Evolutionary conservation across 2,888 invertebrate species (phyloP).

Genomic region (Herminia tarsipennalis): DNA sequence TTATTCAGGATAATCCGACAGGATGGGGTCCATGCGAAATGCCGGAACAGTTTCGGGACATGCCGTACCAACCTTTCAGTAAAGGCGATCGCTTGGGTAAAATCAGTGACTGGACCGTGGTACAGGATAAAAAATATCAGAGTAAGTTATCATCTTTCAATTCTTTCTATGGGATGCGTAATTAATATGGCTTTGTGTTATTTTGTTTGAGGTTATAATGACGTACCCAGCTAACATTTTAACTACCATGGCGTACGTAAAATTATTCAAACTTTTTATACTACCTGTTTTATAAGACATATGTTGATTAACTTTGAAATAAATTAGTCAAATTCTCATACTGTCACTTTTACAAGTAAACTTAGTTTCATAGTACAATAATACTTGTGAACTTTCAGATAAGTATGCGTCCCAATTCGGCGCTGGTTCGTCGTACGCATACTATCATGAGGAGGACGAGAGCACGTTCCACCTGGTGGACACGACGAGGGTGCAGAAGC

Average conservation of each 20-base stretch:
- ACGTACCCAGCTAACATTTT: too few species aligned
- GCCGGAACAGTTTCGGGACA: conserved; percentile 97
- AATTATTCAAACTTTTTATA: too few species aligned
- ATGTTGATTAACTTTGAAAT: too few species aligned
- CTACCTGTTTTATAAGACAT: too few species aligned
- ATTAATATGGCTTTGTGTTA: neutral
- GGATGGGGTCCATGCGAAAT: conserved; percentile 99
- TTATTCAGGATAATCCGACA: conserved; percentile 93
- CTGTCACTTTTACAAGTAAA: too few species aligned
- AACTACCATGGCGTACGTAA: too few species aligned
- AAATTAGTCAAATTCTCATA: too few species aligned
- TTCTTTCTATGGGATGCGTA: neutral
- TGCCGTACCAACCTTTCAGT: conserved; percentile 99
- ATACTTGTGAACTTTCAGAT: conserved; percentile 77
- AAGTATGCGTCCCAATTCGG: conserved; percentile 97
- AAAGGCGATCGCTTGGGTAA: conserved; percentile 99
- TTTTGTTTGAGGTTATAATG: conserved; percentile 62
- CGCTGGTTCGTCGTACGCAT: conserved; percentile 98
- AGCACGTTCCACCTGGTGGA: conserved; percentile 99
- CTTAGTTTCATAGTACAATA: neutral
- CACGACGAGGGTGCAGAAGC: conserved; percentile 94
- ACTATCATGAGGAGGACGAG: conserved; percentile 99
- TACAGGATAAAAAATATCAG: conserved; percentile 97
- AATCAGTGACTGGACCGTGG: conserved; percentile 99
- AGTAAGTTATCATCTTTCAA: conserved; percentile 84